phyloP scores from a whole-genome alignment of 2,113 vertebrate species.

The Pelmatolapia mariae region DNA sequence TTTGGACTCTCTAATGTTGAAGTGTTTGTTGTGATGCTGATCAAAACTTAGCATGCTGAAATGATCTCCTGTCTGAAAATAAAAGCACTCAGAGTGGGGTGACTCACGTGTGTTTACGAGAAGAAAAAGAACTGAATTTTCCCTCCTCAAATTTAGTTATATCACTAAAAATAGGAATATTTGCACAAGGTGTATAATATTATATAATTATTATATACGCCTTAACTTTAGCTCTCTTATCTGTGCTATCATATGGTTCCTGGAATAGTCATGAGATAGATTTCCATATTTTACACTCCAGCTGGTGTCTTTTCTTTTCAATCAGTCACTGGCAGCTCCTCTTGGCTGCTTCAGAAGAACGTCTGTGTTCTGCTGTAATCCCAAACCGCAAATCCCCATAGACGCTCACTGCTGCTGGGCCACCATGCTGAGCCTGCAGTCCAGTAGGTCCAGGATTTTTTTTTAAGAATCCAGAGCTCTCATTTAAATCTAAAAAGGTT shows the following conservation, averaged over 20 bases:
- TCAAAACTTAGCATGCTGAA: neutral
- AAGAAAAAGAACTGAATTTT: neutral
- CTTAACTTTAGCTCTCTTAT: neutral
- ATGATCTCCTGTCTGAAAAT: neutral
- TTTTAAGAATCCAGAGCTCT: neutral
- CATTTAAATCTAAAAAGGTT: constrained; percentile 8
- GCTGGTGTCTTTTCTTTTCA: constrained; percentile 24
- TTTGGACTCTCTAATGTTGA: neutral
- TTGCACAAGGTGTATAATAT: neutral
- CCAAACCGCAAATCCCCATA: constrained; percentile 30
- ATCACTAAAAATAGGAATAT: neutral
- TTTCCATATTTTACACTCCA: constrained; percentile 33
- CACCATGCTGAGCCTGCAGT: neutral
- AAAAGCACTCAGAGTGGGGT: neutral
- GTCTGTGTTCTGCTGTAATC: constrained; percentile 37
- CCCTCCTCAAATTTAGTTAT: neutral
- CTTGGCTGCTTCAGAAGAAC: constrained; percentile 18
- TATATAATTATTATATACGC: neutral
- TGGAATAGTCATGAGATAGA: constrained; percentile 19
- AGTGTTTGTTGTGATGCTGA: neutral
- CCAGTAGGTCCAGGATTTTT: neutral
- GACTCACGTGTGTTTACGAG: neutral
- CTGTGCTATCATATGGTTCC: neutral
- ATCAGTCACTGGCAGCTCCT: constrained; percentile 3
- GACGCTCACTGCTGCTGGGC: neutral